Percentiles rank a stretch among this genome's conserved stretches.
Evolutionary conservation across 1,140 invertebrate genomes (phyloP).

Genomic region (Drosophila seguyi): DNA sequence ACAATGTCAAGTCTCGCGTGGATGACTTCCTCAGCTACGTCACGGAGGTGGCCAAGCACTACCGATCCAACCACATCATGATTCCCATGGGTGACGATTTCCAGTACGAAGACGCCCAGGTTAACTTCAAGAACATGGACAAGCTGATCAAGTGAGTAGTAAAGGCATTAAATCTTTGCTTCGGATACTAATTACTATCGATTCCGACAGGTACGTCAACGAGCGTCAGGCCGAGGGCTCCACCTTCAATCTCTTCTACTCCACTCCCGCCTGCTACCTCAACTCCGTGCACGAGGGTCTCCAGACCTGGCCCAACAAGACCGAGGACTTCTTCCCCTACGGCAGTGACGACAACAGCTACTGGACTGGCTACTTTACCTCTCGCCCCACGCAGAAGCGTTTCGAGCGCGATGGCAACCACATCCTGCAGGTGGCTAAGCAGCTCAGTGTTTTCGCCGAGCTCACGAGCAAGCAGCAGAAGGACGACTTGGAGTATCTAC

Average conservation of each 20-base stretch:
- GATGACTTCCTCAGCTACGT: conserved; percentile 87
- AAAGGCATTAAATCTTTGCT: accelerated
- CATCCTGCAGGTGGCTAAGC: conserved; percentile 90
- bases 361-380: conserved; percentile 98
- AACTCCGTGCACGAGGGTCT: conserved; percentile 91
- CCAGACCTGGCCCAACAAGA: conserved; percentile 89
- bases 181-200: neutral
- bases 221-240: conserved; percentile 87
- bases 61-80: conserved; percentile 91
- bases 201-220: conserved; percentile 78
- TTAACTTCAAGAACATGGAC: conserved; percentile 95
- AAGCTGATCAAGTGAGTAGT: conserved; percentile 94
- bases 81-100: conserved; percentile 98
- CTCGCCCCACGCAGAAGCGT: conserved; percentile 93
- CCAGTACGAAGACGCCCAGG: conserved; percentile 93
- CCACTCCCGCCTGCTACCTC: conserved; percentile 96
- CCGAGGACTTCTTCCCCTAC: conserved; percentile 97
- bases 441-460: conserved; percentile 85
- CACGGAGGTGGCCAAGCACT: conserved; percentile 86
- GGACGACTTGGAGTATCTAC: conserved; percentile 73
- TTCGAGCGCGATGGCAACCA: conserved; percentile 92
- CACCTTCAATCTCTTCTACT: conserved; percentile 86
- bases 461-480: conserved; percentile 45
- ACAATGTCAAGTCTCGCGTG: conserved; percentile 90
- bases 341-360: conserved; percentile 92